These are phyloP conservation scores for Scopus umbretta DNA, from an alignment of 2,113 vertebrate genomes.

Conservation along the genomic window DNA sequence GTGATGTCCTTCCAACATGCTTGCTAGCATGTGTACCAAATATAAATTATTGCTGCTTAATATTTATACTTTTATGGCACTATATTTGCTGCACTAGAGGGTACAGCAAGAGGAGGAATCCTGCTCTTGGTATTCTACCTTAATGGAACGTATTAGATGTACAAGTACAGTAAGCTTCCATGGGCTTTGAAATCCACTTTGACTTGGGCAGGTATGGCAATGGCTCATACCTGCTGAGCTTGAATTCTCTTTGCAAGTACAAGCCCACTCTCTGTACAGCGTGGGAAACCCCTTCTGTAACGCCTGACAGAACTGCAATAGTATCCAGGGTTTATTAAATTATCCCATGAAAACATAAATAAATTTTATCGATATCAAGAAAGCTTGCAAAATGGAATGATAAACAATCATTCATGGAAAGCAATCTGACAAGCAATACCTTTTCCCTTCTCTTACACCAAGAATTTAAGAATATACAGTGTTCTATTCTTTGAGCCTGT, in stretches of 20 bases:
- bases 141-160: neutral
- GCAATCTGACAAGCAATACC: neutral
- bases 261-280: neutral
- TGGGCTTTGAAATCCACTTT: neutral
- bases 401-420: neutral
- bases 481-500: neutral
- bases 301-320: neutral
- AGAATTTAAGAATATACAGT: neutral
- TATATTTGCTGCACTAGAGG: neutral
- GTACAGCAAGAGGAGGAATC: neutral
- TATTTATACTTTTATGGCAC: neutral
- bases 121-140: neutral
- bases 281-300: neutral
- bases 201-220: neutral
- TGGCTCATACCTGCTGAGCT: neutral
- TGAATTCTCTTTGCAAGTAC: neutral
- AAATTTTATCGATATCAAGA: neutral
- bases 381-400: neutral
- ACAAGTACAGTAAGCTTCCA: neutral
- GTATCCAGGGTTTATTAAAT: neutral
- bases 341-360: neutral
- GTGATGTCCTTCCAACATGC: neutral
- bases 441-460: neutral
- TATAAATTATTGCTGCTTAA: neutral
- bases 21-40: neutral